phyloP scores from a whole-genome alignment of 2,888 invertebrate species.

The Oxytorus armatus region DNA sequence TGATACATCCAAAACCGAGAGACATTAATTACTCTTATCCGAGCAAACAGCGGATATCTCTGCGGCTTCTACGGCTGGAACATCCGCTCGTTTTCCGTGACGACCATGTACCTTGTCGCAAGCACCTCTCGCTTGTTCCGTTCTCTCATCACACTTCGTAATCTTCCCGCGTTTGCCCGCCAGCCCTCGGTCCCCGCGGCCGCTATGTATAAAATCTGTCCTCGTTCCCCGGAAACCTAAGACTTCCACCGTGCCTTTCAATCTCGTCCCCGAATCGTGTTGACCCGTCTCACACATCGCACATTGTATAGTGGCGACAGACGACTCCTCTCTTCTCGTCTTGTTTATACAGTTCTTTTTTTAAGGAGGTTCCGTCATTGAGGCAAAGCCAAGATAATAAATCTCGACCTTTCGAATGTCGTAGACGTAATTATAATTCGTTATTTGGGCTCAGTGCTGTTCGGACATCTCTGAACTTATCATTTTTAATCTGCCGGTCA shows the following conservation, averaged over 20 bases:
- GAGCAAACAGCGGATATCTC: constrained; percentile 76
- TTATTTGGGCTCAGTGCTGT: too few species aligned
- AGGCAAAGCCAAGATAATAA: neutral
- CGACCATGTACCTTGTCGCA: constrained; percentile 56
- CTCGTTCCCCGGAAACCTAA: constrained; percentile 45
- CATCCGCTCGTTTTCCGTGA: constrained; percentile 46
- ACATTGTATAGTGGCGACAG: constrained; percentile 6
- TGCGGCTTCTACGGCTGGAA: constrained; percentile 9
- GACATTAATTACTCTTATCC: constrained; percentile 81
- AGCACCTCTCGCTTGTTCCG: constrained; percentile 47
- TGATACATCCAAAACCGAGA: constrained; percentile 66
- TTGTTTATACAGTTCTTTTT: neutral
- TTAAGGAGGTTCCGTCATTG: neutral
- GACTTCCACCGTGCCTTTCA: constrained; percentile 52
- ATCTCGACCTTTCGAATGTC: too few species aligned
- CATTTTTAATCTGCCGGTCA: too few species aligned
- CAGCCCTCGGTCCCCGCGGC: neutral
- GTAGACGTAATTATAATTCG: too few species aligned
- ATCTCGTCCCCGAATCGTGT: constrained; percentile 64
- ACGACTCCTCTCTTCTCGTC: constrained; percentile 4
- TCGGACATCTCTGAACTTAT: too few species aligned
- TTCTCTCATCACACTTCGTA: constrained; percentile 59
- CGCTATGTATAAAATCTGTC: constrained; percentile 34
- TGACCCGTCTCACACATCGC: constrained; percentile 59
- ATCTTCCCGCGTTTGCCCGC: constrained; percentile 51